Base-by-base conservation (phyloP, 2,888 invertebrate species). In the Agrilus biguttatus region DNA sequence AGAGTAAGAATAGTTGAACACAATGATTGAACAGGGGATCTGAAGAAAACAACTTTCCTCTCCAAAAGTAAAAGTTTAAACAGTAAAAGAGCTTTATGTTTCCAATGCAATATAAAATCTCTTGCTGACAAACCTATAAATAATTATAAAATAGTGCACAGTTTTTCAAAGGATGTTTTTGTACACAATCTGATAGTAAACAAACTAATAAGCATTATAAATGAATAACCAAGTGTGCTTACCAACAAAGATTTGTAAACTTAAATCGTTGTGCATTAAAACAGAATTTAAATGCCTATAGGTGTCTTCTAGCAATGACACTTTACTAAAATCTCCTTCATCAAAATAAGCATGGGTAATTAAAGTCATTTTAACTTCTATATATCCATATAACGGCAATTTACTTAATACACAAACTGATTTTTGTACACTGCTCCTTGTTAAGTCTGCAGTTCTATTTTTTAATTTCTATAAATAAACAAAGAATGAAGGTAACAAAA, bases 321-420 rank as follows among this genome's bases (percentile, higher is more conserved):
- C 86, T 67, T 87, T 83, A 49, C 85, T 83, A 61, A 92, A 92
- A 68, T 92, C 91, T 14, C 88, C 89, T 63, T 95, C 92, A 44
- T 93, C 82, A 66, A 98, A 98, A 70, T 96, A 98, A 1, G 95
- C 95, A 61, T 92, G 83, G 0, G 97, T 97, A 47, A 98, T 96
- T 8, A 97, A 72, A 49, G 92, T 84, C 72, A 98, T 79, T 70
- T 97, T 97, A 49, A 92, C 86, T 61, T 93, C 90, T 45, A 93
- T 83, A 44, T 92, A 83, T 1, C 97, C 97, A 70, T 89, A 98
- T 10, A 97, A 72, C 5, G 97, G 97, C 50, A 85, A 72, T 45
- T 78, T 78, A 56, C 92, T 90, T 44, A 98, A 71, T 14, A 97
- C 90, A 70, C 95, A 95, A 1, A 98, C 96, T 57, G 93, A 91